Base-by-base conservation (phyloP, 2,113 vertebrate species). In the Leptodactylus fuscus region DNA sequence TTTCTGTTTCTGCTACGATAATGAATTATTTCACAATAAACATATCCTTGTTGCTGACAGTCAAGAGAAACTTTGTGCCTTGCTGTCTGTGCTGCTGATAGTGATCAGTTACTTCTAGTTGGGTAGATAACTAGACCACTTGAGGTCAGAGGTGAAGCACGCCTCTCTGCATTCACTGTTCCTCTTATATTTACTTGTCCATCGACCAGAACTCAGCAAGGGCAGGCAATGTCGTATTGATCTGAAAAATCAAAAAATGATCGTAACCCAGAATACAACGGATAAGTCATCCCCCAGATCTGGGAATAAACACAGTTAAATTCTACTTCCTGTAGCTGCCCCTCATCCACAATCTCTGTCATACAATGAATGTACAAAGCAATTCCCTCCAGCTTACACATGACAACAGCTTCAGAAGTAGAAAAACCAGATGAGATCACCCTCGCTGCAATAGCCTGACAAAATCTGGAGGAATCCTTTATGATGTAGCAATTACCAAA, bases 71-170 rank as follows among this genome's bases (percentile, higher is more conserved):
- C 70, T 48, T 74, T 74, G 38, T 46, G 11, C 4, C 41, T 4
- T 49, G 41, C n/a, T 73, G 38, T 74, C 12, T 9, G 38, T 3
- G 71, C 51, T 16, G 48, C 34, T 58, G 76, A 79, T 58, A 79
- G 76, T n/a, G 34, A 58, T 38, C 76, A n/a, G 76, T 79, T 60
- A 79, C 76, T 79, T 79, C 76, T 41, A 79, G 76, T 79, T 79
- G 76, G 76, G 34, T 79, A 24, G 76, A n/a, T 79, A 79, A 38
- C 20, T 79, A 58, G 76, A 79, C 32, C 76, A 60, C 34, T 79
- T 41, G 34, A 22, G 76, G 76, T 79, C 76, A 58, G 34, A 60
- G 76, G 76, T 79, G 20, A 79, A 9, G 13, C 34, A 27, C 76
- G 36, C 76, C 34, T 7, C 24, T 75, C 44, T 9, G 27, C 22